Percentiles rank a stretch among this genome's conserved stretches.
Evolutionary conservation across 1,140 invertebrate genomes (phyloP).

Genomic region (Acromyrmex echinatior): DNA sequence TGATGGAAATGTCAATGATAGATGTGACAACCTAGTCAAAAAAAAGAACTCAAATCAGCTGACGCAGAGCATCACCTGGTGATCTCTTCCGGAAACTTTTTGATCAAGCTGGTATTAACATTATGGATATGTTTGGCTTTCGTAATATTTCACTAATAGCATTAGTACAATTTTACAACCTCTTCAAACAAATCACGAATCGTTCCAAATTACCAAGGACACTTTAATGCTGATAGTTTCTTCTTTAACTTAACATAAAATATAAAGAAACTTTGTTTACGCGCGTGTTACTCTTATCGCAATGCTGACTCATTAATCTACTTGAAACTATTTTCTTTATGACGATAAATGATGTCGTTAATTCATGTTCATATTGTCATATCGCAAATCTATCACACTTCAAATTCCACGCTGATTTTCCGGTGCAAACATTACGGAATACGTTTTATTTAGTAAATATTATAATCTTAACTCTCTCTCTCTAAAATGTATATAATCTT

Average conservation of each 20-base stretch:
- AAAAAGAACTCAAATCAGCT: too few species aligned
- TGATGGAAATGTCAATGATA: too few species aligned
- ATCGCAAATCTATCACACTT: background rate
- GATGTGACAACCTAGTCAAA: too few species aligned
- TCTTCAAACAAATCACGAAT: slow-evolving; percentile 7
- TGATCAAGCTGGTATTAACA: background rate
- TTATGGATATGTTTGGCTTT: background rate
- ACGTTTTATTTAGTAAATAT: background rate
- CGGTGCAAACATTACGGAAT: background rate
- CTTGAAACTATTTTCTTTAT: slow-evolving; percentile 1
- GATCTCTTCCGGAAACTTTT: too few species aligned
- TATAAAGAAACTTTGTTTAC: slow-evolving; percentile 18
- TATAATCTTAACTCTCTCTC: too few species aligned
- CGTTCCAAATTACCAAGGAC: background rate
- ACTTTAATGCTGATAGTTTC: background rate
- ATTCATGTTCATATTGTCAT: background rate
- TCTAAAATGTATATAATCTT: background rate
- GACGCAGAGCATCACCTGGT: too few species aligned
- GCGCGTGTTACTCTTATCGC: background rate
- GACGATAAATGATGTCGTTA: background rate
- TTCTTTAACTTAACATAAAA: background rate
- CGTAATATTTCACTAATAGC: background rate
- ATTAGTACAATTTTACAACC: background rate
- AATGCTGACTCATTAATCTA: slow-evolving; percentile 10
- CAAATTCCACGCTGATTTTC: slow-evolving; percentile 2